Conservation (phyloP, 2,888 invertebrate species). For the Macaria liturata region DNA sequence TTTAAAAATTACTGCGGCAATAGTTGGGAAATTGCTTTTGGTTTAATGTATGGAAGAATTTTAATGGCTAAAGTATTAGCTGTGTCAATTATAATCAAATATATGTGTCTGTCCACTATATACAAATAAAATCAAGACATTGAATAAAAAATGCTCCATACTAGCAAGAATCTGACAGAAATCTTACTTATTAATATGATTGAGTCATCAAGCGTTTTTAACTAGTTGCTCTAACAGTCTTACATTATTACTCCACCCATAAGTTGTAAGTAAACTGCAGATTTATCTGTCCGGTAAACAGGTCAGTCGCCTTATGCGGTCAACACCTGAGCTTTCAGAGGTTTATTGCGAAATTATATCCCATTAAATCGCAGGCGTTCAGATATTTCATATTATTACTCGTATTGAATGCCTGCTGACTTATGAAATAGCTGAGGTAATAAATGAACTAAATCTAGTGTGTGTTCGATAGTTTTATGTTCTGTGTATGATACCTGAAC, state of each 20-base stretch:
- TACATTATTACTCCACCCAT: constrained; percentile 1
- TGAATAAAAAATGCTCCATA: no score
- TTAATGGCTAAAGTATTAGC: no score
- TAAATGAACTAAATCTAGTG: not conserved
- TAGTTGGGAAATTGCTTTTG: no score
- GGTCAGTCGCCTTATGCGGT: constrained; percentile 35
- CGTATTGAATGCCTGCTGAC: constrained; percentile 14
- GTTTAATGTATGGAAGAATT: no score
- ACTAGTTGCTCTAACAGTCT: not conserved
- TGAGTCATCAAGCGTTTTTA: constrained; percentile 6
- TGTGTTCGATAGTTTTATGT: no score
- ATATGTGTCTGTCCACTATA: no score
- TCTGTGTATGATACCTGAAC: no score
- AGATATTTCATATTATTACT: constrained; percentile 26
- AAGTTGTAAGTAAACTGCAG: constrained; percentile 5
- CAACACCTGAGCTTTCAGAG: constrained; percentile 35
- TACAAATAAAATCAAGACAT: no score
- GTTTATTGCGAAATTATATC: constrained; percentile 28
- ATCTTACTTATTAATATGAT: not conserved
- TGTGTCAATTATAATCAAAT: no score
- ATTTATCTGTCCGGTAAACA: constrained; percentile 25
- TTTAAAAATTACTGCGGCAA: no score
- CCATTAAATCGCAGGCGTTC: constrained; percentile 24
- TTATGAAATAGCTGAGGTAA: constrained; percentile 9
- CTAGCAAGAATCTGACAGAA: no score